phyloP scores from a whole-genome alignment of 2,797 vertebrate genomes.

The Phrynocephalus guinanensis region DNA sequence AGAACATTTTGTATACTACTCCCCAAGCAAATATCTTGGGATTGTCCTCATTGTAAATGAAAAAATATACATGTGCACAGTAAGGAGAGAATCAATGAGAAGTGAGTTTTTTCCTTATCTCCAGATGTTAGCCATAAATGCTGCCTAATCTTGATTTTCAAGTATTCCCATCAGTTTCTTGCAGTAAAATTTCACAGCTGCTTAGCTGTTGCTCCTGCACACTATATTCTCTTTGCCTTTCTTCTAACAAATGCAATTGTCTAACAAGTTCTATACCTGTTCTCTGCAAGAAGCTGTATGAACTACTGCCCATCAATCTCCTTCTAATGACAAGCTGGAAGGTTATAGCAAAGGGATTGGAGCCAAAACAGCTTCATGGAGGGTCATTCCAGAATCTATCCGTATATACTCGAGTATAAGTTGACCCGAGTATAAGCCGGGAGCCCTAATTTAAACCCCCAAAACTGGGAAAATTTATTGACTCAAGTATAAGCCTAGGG shows the following conservation, averaged over 20 bases:
- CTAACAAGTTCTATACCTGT: background rate
- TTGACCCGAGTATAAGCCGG: too few species aligned
- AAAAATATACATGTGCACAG: slow-evolving; percentile 29
- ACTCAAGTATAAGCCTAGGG: too few species aligned
- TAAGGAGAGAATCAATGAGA: slow-evolving; percentile 23
- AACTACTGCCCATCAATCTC: background rate
- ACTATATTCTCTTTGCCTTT: background rate
- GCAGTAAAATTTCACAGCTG: background rate
- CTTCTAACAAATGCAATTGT: background rate
- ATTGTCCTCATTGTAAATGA: slow-evolving; percentile 46
- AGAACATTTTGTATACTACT: slow-evolving; percentile 15
- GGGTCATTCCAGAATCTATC: too few species aligned
- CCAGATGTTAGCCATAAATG: background rate
- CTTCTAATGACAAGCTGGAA: background rate
- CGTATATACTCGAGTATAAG: too few species aligned
- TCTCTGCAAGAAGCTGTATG: background rate
- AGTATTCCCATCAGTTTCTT: background rate
- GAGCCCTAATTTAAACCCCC: too few species aligned
- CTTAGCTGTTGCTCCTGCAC: too few species aligned
- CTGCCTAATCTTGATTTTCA: background rate
- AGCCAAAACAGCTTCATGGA: background rate
- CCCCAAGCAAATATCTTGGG: slow-evolving; percentile 49
- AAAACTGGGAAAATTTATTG: too few species aligned
- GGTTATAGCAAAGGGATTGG: too few species aligned
- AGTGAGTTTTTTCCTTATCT: background rate